Evolutionary conservation across 1,140 invertebrate species (phyloP).

Genomic region (Lucilia cuprina): DNA sequence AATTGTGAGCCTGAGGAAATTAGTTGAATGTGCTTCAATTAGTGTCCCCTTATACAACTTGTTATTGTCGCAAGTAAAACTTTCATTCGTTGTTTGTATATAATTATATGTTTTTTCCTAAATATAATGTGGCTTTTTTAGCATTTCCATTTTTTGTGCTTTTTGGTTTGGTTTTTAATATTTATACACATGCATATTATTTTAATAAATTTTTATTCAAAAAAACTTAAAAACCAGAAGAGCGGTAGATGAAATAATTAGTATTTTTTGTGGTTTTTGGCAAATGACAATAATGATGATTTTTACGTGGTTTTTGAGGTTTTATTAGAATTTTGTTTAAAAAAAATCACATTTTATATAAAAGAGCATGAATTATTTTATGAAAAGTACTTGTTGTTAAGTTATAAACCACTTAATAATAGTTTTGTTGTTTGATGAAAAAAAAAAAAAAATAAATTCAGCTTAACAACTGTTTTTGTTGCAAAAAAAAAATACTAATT

Average conservation of each 20-base stretch:
- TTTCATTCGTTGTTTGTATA: not conserved
- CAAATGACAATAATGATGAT: not conserved
- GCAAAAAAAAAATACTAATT: not conserved
- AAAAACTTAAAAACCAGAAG: not conserved
- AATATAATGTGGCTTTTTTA: not conserved
- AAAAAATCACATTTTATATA: not conserved
- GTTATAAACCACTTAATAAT: not conserved
- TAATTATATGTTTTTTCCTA: slow-evolving; percentile 3
- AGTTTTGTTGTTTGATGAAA: not conserved
- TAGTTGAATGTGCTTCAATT: slow-evolving; percentile 41
- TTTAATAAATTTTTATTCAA: not conserved
- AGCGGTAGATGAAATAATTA: not conserved
- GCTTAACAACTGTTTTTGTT: not conserved
- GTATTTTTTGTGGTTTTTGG: not conserved
- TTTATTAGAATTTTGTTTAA: not conserved
- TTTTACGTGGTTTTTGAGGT: not conserved
- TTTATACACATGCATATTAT: not conserved
- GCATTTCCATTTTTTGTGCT: not conserved
- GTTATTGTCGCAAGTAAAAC: not conserved
- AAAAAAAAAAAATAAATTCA: not conserved
- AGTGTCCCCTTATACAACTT: slow-evolving; percentile 33
- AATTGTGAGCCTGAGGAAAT: slow-evolving; percentile 39
- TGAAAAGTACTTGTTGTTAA: not conserved
- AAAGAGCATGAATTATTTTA: not conserved
- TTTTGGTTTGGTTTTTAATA: not conserved